Base-by-base conservation (phyloP, 2,797 vertebrate species). In the Malacoctenus gilli region DNA sequence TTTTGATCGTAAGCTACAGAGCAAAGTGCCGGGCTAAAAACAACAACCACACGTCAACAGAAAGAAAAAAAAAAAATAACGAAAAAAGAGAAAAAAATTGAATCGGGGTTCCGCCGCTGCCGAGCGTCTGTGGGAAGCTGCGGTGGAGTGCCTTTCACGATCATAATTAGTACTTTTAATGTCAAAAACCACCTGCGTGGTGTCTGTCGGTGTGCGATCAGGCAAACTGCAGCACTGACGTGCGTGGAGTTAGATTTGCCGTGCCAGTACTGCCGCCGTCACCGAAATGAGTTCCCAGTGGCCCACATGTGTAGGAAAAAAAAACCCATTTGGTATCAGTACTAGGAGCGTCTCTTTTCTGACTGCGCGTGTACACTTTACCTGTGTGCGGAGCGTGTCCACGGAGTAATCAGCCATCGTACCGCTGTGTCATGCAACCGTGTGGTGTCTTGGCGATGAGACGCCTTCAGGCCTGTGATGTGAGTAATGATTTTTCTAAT, bases 401-500 rank as follows among this genome's bases (percentile, higher is more conserved):
- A 31, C n/a, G 37, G 41, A 65, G 32, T 34, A 35, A 73, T 78
- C 52, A 37, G 49, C 62, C 50, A 47, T 62, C 62, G 56, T 32
- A 32, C 49, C n/a, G 30, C 65, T 49, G 11, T 69, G 72, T 75
- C 68, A 60, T 49, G 46, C 58, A 35, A 14, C 49, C 41, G 51
- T 62, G 75, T 63, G 40, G 30, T 70, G 62, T 79, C 59, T 59
- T 15, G 11, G 59, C 36, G 46, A 68, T 65, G 72, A 68, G 55
- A 56, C 1, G n/a, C 46, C 69, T 68, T 58, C 36, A 25, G 60
- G 66, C 44, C 57, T 73, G 31, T 63, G 55, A 72, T 66, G 52
- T 58, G 66, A 65, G 37, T 72, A 75, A 75, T 77, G 65, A 72
- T 80, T 75, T n/a, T 76, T 72, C 78, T 79, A 80, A 86, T 75